Evolutionary conservation across 2,113 vertebrate species (phyloP), one percentile per base, ranked within the genome.

Genomic region (Nycticorax nycticorax): DNA sequence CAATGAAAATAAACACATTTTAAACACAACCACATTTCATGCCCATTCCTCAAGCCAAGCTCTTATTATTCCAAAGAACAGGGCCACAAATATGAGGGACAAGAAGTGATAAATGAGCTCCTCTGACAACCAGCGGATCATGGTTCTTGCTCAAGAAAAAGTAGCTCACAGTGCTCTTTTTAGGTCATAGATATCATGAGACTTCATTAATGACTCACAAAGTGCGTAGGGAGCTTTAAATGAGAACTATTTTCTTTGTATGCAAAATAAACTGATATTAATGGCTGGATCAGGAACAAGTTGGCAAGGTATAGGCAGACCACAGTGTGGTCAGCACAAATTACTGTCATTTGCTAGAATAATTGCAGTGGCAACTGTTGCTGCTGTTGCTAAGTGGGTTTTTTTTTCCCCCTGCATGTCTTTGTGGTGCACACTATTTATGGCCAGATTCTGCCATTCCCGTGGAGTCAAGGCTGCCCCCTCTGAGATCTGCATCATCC

Each of bases 21-120:
- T 97, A 97, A 97, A 91, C 89, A 92, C 82, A 97, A 96, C 87
- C 92, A 96, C 96, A 97, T 97, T 97, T 97, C 85, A 94, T 81
- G 92, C 83, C 87, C 80, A 63, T 94, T 96, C 64, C 79, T 92
- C 66, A 57, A 94, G 85, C 91, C 94, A 95, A 96, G 18, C 32
- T 71, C 89, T 88, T 93, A 81, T 96, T 97, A 95, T 95, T 95
- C 67, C 80, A 85, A 77, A 83, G 93, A 97, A 87, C 20, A 0
- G 77, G 91, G 84, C 81, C 91, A 88, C 92, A 95, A 94, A 63
- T 89, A 97, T 41, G 89, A 96, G 68, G 71, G 95, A 97, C 67
- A 88, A 96, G 62, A 96, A 95, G 77, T 95, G 94, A 96, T 83
- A 96, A 96, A 95, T 89, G 23, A 77, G 85, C 50, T 89, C 37